Base-by-base conservation (phyloP, 35 echinoderm and acorn worm species). In the Diadema setosum region DNA sequence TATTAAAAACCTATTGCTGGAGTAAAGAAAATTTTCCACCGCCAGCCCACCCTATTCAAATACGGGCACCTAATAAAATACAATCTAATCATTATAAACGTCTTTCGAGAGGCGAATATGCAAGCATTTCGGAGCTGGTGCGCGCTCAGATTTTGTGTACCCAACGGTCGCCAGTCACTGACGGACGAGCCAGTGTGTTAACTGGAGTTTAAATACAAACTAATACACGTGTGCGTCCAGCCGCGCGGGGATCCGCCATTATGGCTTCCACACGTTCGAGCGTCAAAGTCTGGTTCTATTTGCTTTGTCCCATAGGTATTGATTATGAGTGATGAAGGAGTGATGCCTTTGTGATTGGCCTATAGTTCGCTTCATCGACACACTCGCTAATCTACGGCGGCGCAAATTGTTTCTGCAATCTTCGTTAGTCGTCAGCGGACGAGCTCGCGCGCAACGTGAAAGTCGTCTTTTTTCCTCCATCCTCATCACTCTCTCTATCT, bases 81-180 rank as follows among this genome's bases (percentile, higher is more conserved):
- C 63, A 67, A 67, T 67, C 63, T 67, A 67, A 67, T 67, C 63
- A 67, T 67, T 67, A 67, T 67, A 67, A 67, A 67, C 37, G 63
- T 67, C 63, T 26, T 26, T 67, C 37, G 63, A 29, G 63, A 67
- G 30, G n/a, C 37, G 63, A 67, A 67, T 33, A 15, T 33, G 63
- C 63, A 67, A 67, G 63, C 63, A 67, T 26, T 67, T 14, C 5
- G 63, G 9, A 34, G 37, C 63, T 67, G 63, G 29, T 67, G 63
- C 30, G 21, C 63, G 63, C 27, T 34, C 63, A 67, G 63, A 67
- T 67, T 67, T 67, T 67, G 63, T 67, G 63, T 67, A 67, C 63
- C 37, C 37, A 67, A 67, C 27, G 63, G 63, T 34, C 37, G 63
- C 37, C 30, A 67, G 21, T 16, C 30, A 67, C 18, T 26, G 63